Conservation (phyloP, 2,888 invertebrate species). For the Capitulum mitella region DNA sequence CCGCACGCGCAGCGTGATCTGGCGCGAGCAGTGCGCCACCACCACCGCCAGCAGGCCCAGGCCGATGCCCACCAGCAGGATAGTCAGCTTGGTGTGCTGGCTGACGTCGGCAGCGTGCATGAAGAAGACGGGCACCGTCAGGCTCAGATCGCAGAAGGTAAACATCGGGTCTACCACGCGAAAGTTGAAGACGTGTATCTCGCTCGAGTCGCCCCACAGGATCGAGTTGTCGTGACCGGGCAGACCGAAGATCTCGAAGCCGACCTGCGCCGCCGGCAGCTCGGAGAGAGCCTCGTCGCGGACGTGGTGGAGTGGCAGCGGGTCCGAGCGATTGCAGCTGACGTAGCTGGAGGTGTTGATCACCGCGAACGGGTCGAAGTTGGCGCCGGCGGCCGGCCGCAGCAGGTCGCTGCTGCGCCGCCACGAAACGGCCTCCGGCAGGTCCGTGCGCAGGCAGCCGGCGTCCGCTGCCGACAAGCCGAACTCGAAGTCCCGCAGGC, state of each 20-base stretch:
- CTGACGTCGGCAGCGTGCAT: conserved; percentile 12
- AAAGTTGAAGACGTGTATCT: neutral
- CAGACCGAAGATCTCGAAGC: neutral
- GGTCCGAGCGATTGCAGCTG: neutral
- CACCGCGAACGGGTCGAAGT: neutral
- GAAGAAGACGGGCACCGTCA: conserved; percentile 3
- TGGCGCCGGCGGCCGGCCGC: neutral
- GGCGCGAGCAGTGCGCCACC: neutral
- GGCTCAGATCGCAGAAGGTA: neutral
- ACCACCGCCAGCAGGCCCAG: neutral
- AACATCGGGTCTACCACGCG: conserved; percentile 6
- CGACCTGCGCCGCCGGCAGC: neutral
- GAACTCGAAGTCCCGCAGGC: neutral
- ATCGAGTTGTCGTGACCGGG: neutral
- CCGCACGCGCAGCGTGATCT: neutral
- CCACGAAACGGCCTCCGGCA: neutral
- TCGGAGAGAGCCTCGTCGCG: neutral
- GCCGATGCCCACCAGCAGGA: neutral
- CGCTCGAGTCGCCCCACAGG: neutral
- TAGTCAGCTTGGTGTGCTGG: neutral
- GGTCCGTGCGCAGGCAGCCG: neutral
- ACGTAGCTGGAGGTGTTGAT: neutral
- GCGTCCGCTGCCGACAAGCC: neutral
- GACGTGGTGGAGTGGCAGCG: neutral
- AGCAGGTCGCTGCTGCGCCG: neutral